Percentiles rank a stretch among this genome's conserved stretches.
phyloP scores from a whole-genome alignment of 2,888 invertebrate species.

The Microctonus hyperodae region DNA sequence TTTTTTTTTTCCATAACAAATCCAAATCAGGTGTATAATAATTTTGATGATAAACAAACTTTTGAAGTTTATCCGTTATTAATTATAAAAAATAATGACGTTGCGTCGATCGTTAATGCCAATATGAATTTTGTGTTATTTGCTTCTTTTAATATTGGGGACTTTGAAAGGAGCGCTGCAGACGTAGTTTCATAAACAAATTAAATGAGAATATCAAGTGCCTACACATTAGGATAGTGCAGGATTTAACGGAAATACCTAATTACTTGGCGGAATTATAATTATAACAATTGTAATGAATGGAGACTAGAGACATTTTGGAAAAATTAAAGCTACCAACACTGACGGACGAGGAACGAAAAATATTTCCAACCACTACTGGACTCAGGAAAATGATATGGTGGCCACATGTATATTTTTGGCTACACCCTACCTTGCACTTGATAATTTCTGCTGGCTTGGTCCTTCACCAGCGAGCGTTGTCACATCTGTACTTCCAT shows the following conservation, averaged over 20 bases:
- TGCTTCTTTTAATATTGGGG: not conserved
- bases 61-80: not conserved
- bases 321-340: conserved; percentile 10
- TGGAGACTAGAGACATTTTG: not conserved
- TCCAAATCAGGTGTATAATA: not conserved
- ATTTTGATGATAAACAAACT: not conserved
- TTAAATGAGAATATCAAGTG: conserved; percentile 30
- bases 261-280: not conserved
- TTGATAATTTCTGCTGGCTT: conserved; percentile 39
- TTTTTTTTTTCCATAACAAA: conserved; percentile 41
- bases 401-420: not conserved
- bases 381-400: not conserved
- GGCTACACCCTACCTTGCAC: conserved; percentile 47
- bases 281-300: not conserved
- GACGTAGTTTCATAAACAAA: conserved; percentile 36
- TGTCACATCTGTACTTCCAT: conserved; percentile 45
- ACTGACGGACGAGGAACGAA: not conserved
- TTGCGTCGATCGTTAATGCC: not conserved
- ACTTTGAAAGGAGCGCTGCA: conserved; percentile 32
- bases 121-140: not conserved
- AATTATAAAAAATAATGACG: not conserved
- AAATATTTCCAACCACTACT: not conserved
- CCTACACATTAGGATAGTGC: conserved; percentile 16
- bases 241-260: not conserved
- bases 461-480: conserved; percentile 50